Base-by-base conservation (phyloP, 2,797 vertebrate species). In the Danio tinwini region DNA sequence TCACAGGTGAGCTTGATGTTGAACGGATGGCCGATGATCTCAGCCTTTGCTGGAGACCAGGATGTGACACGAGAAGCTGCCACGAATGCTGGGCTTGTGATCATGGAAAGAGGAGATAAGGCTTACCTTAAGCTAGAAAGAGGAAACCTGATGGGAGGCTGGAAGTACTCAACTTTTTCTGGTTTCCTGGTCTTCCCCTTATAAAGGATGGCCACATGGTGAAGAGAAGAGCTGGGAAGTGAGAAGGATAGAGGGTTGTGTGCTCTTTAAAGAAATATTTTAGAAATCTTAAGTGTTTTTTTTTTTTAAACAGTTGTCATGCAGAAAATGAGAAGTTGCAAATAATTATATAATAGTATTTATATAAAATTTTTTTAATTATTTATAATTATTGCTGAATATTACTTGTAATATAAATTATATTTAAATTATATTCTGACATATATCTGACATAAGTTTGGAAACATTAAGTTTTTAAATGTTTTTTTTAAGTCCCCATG, bases 111-210 rank as follows among this genome's bases (percentile, higher is more conserved):
- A 12, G 95, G 95, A 29, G 96, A 96, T 90, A 93, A 96, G 63
- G 95, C 94, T 73, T 96, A 95, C 89, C 94, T 96, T 81, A 94
- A 95, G 88, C 93, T 96, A 75, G 95, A 96, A 84, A 91, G 93
- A 81, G 95, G 95, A 55, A 96, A 96, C 86, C 90, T 96, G 67
- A 95, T 96, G 91, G 95, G 95, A 17, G 95, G 95, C 72, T 96
- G 95, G 95, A 96, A 96, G 85, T 96, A 95, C 85, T 96, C 95
- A 44, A 96, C 95, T 80, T 96, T 96, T 89, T 96, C 94, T 14
- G 95, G 95, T 69, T 96, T 96, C 82, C 89, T 96, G 85, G 95
- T 96, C 80, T 96, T 96, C 86, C 94, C 95, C 10, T 93, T 96
- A 86, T 96, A 87, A 92, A 85, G 11, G 68, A 42, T 6, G 14